Conservation (phyloP, 37 sponge, comb jelly and placozoan species). For the Cliona cf. orientalis region DNA sequence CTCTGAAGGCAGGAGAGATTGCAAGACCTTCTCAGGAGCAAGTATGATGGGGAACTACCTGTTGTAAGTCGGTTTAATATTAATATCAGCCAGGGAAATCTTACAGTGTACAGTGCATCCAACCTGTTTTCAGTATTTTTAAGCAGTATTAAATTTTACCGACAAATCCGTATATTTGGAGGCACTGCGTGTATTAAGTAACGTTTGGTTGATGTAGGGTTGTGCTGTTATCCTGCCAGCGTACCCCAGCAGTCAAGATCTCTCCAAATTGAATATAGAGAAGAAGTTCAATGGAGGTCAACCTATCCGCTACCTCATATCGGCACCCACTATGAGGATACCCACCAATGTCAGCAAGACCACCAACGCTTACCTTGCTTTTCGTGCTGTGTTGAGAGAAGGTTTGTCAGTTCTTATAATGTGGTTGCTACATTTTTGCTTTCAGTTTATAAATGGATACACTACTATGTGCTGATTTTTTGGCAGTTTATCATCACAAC, state of each 20-base stretch:
- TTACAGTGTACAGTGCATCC: neutral
- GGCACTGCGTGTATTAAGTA: no score
- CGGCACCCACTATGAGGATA: slow-evolving; percentile 87
- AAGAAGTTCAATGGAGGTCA: slow-evolving; percentile 35
- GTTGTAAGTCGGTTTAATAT: no score
- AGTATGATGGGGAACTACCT: slow-evolving; percentile 74
- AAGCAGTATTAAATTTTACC: neutral
- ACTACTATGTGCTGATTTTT: no score
- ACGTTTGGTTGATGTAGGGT: slow-evolving; percentile 45
- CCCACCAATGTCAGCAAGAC: slow-evolving; percentile 72
- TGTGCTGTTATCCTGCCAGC: slow-evolving; percentile 72
- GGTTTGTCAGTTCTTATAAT: slow-evolving; percentile 28
- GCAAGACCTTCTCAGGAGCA: slow-evolving; percentile 42
- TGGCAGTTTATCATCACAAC: slow-evolving; percentile 59
- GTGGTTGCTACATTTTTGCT: neutral
- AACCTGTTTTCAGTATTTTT: neutral
- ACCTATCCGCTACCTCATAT: slow-evolving; percentile 77
- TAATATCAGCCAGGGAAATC: no score
- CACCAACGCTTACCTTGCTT: slow-evolving; percentile 79
- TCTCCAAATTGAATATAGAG: neutral
- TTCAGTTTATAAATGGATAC: neutral
- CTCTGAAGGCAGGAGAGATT: slow-evolving; percentile 58
- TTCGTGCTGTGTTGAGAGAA: slow-evolving; percentile 64
- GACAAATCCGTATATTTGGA: neutral
- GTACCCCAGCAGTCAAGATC: slow-evolving; percentile 41